Base-by-base conservation (phyloP, 2,113 vertebrate genomes). In the Lophius piscatorius region DNA sequence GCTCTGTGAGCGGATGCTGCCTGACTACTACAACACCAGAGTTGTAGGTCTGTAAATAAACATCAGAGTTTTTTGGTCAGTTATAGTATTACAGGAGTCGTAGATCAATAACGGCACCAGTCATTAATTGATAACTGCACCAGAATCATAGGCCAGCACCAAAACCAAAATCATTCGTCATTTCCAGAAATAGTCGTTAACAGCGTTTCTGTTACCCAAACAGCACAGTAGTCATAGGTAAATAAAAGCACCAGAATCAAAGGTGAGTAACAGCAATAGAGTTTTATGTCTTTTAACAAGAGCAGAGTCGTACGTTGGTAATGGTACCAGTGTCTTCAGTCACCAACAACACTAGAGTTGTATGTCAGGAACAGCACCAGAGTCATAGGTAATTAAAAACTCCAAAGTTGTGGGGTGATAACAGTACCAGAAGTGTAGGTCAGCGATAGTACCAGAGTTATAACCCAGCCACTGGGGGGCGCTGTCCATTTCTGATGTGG, bases 391-490 rank as follows among this genome's bases (percentile, higher is more conserved):
- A n/a, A n/a, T n/a, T n/a, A n/a, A n/a, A n/a, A n/a, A n/a, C n/a
- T n/a, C n/a, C 26, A 28, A 8, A 28, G 26, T 28, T 28, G 26
- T 28, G 8, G 26, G 26, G 4, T 28, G 26, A 8, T 28, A 28
- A 98, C 90, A 98, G 98, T 84, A 98, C 95, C 55, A 91, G 97
- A 67, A 96, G 98, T 13, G 95, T 97, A 52, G 97, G 97, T 99
- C 76, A 93, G 97, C 93, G 11, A 21, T 4, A 7, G 33, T 12
- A 35, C 9, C 26, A 5, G 33, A 13, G 9, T 12, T 4, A 12
- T 35, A 5, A n/a, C 10, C 9, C n/a, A 36, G 22, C 7, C 8
- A 34, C 31, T 10, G 24, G 34, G 14, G 16, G 6, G 4, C 4
- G 2, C 36, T 17, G 31, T 47, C 16, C 31, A 1, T 1, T 4